These are phyloP conservation scores for Eucidaris tribuloides DNA, from an alignment of 35 echinoderm and acorn worm genomes.

Conservation along the genomic window DNA sequence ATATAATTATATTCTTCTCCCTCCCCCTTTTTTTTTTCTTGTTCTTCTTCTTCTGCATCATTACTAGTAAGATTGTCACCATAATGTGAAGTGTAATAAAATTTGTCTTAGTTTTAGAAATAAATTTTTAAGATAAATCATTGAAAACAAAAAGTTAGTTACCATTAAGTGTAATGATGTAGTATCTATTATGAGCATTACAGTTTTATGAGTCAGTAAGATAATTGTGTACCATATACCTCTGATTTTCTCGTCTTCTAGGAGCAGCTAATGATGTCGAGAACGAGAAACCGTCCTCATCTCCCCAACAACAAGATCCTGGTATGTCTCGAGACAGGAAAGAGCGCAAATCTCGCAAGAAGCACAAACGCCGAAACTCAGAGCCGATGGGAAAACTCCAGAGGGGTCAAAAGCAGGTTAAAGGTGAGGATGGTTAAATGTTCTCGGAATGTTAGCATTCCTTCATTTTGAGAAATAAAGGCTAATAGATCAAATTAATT, in stretches of 20 bases:
- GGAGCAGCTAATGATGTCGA: constrained; percentile 48
- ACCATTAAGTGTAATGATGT: too few relatives aligned
- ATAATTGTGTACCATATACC: too few relatives aligned
- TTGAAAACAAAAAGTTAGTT: too few relatives aligned
- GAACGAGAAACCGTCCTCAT: background rate
- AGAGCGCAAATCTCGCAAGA: constrained; percentile 65
- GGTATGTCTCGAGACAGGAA: constrained; percentile 54
- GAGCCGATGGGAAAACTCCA: constrained; percentile 85
- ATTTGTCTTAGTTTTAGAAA: too few relatives aligned
- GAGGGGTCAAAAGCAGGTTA: constrained; percentile 92
- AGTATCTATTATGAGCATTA: too few relatives aligned
- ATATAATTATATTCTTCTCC: too few relatives aligned
- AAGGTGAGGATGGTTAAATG: constrained; percentile 47
- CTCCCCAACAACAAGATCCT: background rate
- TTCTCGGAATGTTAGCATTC: background rate
- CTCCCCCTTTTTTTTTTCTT: too few relatives aligned
- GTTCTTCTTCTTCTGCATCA: too few relatives aligned
- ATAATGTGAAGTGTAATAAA: too few relatives aligned
- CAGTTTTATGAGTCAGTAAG: too few relatives aligned
- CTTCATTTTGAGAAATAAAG: background rate
- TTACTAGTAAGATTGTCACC: too few relatives aligned
- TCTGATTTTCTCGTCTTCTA: background rate
- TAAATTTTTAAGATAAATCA: too few relatives aligned
- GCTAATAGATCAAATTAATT: background rate
- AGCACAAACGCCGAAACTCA: constrained; percentile 82